phyloP scores from a whole-genome alignment of 2,797 vertebrate genomes.

The Amphiprion clarkii region DNA sequence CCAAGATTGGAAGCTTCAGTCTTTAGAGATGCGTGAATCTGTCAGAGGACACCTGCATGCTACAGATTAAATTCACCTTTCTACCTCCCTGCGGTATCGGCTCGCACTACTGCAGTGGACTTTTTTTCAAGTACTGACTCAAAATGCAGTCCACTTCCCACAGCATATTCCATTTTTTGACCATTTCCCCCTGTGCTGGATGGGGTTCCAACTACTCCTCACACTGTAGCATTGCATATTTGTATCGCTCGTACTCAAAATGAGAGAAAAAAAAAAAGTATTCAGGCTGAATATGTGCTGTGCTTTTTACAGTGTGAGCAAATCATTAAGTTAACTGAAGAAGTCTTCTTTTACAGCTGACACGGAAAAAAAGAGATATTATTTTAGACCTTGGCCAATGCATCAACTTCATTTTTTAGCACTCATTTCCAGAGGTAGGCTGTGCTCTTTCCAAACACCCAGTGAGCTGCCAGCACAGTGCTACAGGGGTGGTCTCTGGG shows the following conservation, averaged over 20 bases:
- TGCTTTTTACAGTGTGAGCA: conserved; percentile 64
- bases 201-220: conserved; percentile 21
- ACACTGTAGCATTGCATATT: conserved; percentile 35
- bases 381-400: conserved; percentile 63
- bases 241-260: conserved; percentile 28
- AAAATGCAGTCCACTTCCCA: neutral
- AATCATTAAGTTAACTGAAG: conserved; percentile 52
- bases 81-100: conserved; percentile 12
- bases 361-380: conserved; percentile 34
- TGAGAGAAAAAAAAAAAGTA: conserved; percentile 11
- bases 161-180: neutral
- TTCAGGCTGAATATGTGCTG: conserved; percentile 43
- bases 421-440: conserved; percentile 73
- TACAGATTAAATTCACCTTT: conserved; percentile 53
- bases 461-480: conserved; percentile 78
- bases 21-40: conserved; percentile 52
- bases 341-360: conserved; percentile 40
- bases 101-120: conserved; percentile 27
- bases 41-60: conserved; percentile 62
- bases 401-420: conserved; percentile 58
- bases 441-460: conserved; percentile 70
- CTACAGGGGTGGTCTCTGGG: conserved; percentile 78
- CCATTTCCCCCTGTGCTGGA: conserved; percentile 45
- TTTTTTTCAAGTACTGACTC: conserved; percentile 14
- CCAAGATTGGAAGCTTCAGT: conserved; percentile 48